Conservation (phyloP, 2,888 invertebrate genomes). For the Lapara coniferarum region DNA sequence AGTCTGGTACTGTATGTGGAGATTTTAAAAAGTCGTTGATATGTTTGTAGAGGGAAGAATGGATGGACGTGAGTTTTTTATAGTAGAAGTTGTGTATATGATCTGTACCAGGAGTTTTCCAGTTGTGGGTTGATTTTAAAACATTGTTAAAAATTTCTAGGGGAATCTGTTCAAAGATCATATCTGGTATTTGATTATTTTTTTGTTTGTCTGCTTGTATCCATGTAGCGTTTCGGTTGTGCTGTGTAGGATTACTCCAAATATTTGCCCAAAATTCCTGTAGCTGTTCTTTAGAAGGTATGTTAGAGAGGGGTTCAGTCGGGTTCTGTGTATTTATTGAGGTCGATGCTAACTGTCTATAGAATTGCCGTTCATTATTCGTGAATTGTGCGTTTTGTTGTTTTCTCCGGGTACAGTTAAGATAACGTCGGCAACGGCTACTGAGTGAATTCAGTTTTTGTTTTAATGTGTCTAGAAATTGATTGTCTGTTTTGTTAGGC, state of each 20-base stretch:
- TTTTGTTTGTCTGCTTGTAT: not conserved
- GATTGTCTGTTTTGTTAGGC: too few species aligned
- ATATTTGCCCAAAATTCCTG: not conserved
- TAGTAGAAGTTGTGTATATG: not conserved
- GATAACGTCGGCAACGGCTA: too few species aligned
- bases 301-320: not conserved
- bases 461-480: too few species aligned
- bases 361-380: not conserved
- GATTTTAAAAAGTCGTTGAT: slow-evolving; percentile 32
- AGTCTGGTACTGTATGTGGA: slow-evolving; percentile 31
- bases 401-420: too few species aligned
- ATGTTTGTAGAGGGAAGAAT: not conserved
- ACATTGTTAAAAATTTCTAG: not conserved
- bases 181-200: not conserved
- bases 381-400: too few species aligned
- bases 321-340: not conserved
- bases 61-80: not conserved
- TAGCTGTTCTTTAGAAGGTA: not conserved
- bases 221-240: not conserved
- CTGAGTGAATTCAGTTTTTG: too few species aligned
- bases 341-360: not conserved
- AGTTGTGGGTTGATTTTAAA: not conserved
- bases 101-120: not conserved
- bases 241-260: not conserved
- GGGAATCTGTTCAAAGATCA: not conserved